Base-by-base conservation (phyloP, 2,113 vertebrate species). In the Herpetotheres cachinnans region DNA sequence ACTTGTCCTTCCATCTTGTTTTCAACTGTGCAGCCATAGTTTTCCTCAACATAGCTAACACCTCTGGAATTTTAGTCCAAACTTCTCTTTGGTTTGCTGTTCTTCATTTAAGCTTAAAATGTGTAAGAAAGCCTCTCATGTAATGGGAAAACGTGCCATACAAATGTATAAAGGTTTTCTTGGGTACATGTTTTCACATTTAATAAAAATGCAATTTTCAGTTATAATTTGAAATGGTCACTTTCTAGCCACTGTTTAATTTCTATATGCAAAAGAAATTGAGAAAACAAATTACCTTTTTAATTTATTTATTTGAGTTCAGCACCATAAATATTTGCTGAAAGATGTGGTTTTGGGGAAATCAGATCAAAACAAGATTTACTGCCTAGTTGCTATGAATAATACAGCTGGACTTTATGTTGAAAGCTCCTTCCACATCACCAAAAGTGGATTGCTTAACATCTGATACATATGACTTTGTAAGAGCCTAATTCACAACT, bases 91-190 rank as follows among this genome's bases (percentile, higher is more conserved):
- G 82, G 95, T 91, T 91, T 16, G 34, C 76, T 97, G 61, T 86
- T 96, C 77, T 82, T 90, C 73, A 87, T 94, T 93, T 98, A 96
- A 97, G 82, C 96, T 98, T 95, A 93, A 97, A 97, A 97, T 90
- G 93, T 97, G 94, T 97, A 96, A 97, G 97, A 95, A 96, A 97
- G 86, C 91, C 97, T 96, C 96, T 98, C 97, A 91, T 98, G 97
- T 98, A 98, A 97, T 97, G 97, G 96, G 90, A 97, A 97, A 97
- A 97, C 93, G 98, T 98, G 94, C 97, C 96, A 97, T 97, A 96
- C 96, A 97, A 90, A 90, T 97, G 92, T 97, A 91, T 70, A 94
- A 96, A 97, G 93, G 71, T 98, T 97, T 98, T 91, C 87, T 95
- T 93, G 95, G 90, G 94, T 95, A 97, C 59, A 32, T 95, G 82